Base-by-base conservation (phyloP, 2,113 vertebrate genomes). In the Planiliza haematocheilus region DNA sequence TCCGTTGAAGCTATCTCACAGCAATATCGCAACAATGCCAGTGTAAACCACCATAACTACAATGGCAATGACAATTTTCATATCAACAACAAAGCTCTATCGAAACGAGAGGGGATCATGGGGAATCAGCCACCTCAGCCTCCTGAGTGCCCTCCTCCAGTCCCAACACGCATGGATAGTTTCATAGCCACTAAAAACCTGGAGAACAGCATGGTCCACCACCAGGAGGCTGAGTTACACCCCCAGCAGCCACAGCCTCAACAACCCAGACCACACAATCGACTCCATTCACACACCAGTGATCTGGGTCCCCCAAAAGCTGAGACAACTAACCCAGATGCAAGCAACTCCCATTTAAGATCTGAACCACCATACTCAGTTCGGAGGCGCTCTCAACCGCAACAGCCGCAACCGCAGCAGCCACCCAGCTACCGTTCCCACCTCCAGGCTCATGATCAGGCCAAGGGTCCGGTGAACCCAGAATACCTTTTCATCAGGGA, bases 131-230 rank as follows among this genome's bases (percentile, higher is more conserved):
- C 69, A 59, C 75, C 55, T 56, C 53, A 76, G 16, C 58, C 69
- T 60, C 50, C 82, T 39, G 48, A 70, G 9, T 75, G 60, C 34
- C 86, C 88, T 1, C 93, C 92, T 39, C 90, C 89, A 38, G 87
- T 95, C 41, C 93, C 93, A 39, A 5, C 4, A 0, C 90, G 77
- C 0, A 58, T 91, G 0, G 68, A 94, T 36, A 94, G 93, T 86
- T 93, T 74, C 18, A 84, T 77, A 60, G 70, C 81, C 45, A 79
- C 85, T 1, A 94, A 84, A 60, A 91, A 87, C 62, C 41, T 90
- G n/a, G 94, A 93, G 24, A 91, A 82, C 61, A 74, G 61, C 7
- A 59, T 83, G 65, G 56, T 53, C 8, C 86, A 79, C 41, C 77
- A 77, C 8, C 77, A 85, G 0, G 14, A 64, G 6, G 37, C 59